phyloP scores from a whole-genome alignment of 2,797 vertebrate genomes.

The Chlorospingus flavigularis region DNA sequence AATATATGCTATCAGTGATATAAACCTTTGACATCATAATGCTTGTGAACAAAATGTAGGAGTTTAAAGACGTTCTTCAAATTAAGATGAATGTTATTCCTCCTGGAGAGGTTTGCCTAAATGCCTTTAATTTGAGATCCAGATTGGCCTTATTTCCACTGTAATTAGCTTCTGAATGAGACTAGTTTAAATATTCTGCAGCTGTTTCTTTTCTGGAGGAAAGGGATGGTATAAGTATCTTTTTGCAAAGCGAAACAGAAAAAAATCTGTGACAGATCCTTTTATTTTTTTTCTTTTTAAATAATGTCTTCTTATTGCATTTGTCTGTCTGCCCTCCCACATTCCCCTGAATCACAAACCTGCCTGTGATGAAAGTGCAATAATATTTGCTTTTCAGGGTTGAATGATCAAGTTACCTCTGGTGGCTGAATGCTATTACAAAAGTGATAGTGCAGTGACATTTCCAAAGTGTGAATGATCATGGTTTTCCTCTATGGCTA shows the following conservation, averaged over 20 bases:
- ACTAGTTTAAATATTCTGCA: slow-evolving; percentile 48
- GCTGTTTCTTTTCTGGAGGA: slow-evolving; percentile 44
- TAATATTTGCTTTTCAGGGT: slow-evolving; percentile 60
- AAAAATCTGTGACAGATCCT: background rate
- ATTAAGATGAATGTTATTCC: background rate
- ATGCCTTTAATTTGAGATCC: slow-evolving; percentile 42
- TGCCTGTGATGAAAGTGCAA: slow-evolving; percentile 38
- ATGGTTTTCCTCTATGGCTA: background rate
- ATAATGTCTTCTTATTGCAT: background rate
- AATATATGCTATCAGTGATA: background rate
- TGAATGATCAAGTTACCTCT: slow-evolving; percentile 55
- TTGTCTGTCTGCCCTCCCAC: slow-evolving; percentile 35
- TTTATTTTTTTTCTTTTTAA: background rate
- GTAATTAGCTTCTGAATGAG: slow-evolving; percentile 48
- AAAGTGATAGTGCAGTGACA: slow-evolving; percentile 46
- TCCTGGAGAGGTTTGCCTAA: slow-evolving; percentile 13
- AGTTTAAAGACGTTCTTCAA: background rate
- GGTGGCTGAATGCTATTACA: slow-evolving; percentile 39
- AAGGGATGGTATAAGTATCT: slow-evolving; percentile 1
- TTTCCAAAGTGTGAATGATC: slow-evolving; percentile 40
- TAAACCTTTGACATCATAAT: background rate
- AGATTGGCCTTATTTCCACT: slow-evolving; percentile 39
- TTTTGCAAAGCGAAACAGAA: slow-evolving; percentile 7
- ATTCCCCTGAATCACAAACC: background rate
- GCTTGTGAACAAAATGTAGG: background rate